Evolutionary conservation across 64 coral and sea anemone species (phyloP).

Genomic region (Catalaphyllia jardinei): DNA sequence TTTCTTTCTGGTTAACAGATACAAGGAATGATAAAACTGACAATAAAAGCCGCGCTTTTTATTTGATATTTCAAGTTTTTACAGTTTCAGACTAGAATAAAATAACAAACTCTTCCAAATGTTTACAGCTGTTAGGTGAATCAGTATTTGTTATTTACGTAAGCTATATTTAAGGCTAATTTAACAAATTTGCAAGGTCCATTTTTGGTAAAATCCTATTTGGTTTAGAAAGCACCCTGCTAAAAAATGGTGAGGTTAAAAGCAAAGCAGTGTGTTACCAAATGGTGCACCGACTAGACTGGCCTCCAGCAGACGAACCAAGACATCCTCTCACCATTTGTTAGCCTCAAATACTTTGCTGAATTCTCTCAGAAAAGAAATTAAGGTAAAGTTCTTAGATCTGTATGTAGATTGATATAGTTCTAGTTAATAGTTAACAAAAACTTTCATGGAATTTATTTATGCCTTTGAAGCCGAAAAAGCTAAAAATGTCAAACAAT

Average conservation of each 20-base stretch:
- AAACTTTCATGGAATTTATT: not conserved
- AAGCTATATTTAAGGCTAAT: not conserved
- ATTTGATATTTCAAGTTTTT: not conserved
- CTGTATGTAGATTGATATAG: not conserved
- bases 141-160: not conserved
- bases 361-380: not conserved
- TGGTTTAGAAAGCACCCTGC: not conserved
- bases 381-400: not conserved
- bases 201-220: constrained; percentile 19
- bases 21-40: too few relatives aligned
- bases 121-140: not conserved
- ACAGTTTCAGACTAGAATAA: not conserved
- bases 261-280: not conserved
- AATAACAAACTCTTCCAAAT: not conserved
- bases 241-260: not conserved
- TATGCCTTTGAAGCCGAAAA: too few relatives aligned
- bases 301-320: not conserved
- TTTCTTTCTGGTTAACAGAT: too few relatives aligned
- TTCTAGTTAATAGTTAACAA: not conserved
- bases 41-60: too few relatives aligned
- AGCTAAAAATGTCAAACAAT: too few relatives aligned
- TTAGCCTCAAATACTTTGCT: too few relatives aligned
- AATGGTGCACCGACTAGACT: not conserved
- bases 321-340: not conserved
- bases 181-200: not conserved